These are phyloP conservation scores for Furcula furcula DNA, from an alignment of 2,888 invertebrate species.

Conservation along the genomic window DNA sequence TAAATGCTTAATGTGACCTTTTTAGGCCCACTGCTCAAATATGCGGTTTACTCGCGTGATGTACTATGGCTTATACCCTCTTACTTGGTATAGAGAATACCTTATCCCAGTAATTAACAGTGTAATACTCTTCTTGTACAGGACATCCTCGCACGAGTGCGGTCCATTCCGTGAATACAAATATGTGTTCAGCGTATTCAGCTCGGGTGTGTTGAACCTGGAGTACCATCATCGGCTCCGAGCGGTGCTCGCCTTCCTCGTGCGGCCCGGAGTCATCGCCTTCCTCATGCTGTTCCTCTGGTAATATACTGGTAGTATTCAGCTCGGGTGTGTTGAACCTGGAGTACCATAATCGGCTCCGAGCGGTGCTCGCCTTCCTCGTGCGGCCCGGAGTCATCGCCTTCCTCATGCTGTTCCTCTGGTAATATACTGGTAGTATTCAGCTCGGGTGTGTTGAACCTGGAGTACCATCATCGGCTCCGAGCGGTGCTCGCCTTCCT, in stretches of 20 bases:
- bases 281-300: conserved; percentile 82
- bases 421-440: conserved; percentile 57
- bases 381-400: conserved; percentile 64
- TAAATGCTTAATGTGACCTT: too few relatives aligned
- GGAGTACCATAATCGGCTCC: not conserved
- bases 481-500: too few relatives aligned
- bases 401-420: conserved; percentile 81
- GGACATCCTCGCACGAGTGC: conserved; percentile 80
- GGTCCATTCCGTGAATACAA: conserved; percentile 83
- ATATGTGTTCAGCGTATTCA: conserved; percentile 81
- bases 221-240: conserved; percentile 55
- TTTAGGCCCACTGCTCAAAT: too few relatives aligned
- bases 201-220: conserved; percentile 78
- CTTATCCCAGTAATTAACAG: too few relatives aligned
- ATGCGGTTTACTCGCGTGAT: too few relatives aligned
- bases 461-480: not conserved
- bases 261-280: conserved; percentile 63
- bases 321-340: not conserved
- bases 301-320: conserved; percentile 49
- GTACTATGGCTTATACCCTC: too few relatives aligned
- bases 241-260: conserved; percentile 62
- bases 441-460: not conserved
- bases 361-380: conserved; percentile 76
- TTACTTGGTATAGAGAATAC: too few relatives aligned
- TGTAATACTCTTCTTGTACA: too few relatives aligned